These are phyloP conservation scores for Pipra filicauda DNA, from an alignment of 2,113 vertebrate species.

Conservation along the genomic window DNA sequence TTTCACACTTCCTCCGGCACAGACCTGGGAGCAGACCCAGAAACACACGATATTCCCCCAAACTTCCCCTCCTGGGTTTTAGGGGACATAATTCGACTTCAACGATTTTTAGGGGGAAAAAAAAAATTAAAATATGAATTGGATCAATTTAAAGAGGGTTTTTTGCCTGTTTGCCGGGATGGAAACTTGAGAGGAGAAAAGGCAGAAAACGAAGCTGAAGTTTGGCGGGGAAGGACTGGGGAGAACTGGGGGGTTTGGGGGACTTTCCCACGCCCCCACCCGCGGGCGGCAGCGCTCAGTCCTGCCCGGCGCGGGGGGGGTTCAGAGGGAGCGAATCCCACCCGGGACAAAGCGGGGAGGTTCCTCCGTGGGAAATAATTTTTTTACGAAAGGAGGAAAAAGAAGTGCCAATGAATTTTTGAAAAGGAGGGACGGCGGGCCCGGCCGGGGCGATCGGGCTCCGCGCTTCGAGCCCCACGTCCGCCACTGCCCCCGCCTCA, in stretches of 20 bases:
- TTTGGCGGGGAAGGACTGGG: neutral
- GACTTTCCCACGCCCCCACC: neutral
- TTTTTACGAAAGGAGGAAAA: neutral
- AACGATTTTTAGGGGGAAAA: neutral
- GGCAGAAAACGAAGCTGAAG: neutral
- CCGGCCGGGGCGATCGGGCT: neutral
- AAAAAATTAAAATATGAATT: accelerated
- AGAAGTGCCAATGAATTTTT: neutral
- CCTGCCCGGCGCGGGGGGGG: neutral
- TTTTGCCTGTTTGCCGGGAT: neutral
- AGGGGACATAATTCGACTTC: neutral
- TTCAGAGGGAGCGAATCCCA: neutral
- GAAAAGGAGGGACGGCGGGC: neutral
- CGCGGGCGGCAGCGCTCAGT: accelerated
- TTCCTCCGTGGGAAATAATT: neutral
- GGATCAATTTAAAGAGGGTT: neutral
- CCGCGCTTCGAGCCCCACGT: neutral
- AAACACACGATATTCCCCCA: neutral
- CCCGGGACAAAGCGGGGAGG: neutral
- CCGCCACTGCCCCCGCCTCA: accelerated
- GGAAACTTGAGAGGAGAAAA: neutral
- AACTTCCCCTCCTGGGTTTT: neutral
- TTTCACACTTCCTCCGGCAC: neutral
- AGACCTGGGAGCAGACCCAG: neutral
- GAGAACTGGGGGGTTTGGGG: neutral